Base-by-base conservation (phyloP, 2,888 invertebrate genomes). In the Calliscelio sp. region DNA sequence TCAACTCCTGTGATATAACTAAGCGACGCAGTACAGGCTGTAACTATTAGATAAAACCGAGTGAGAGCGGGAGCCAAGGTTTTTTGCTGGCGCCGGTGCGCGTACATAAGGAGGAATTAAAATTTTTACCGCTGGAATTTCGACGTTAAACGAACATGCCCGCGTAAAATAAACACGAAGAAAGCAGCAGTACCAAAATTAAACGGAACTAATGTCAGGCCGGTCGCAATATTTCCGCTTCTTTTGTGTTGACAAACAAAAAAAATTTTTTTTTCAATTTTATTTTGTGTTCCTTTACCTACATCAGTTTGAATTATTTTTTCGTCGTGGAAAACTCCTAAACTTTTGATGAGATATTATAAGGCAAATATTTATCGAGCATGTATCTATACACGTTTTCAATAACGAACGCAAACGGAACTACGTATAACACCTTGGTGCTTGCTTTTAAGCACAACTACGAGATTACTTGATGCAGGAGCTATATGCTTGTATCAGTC, bases 31-130 rank as follows among this genome's bases (percentile, higher is more conserved):
- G 66, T 51, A 24, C 51, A 53, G 35, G 35, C 16, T 35, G 51
- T 66, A 66, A 66, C 66, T 53, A 38, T 53, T 53, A 66, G 66
- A 66, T 53, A 66, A 66, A 66, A 66, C 16, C n/a, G n/a, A 32
- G 25, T 5, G 49, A 65, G 5, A 41, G 38, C 35, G 51, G 16
- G 18, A 35, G 24, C 11, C 20, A n/a, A 53, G 18, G 7, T 16
- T 66, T 66, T 68, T 68, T 53, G 11, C 38, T 16, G 20, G 28
- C 18, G 10, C 11, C 44, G 22, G 16, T 8, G 20, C 16, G 51
- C 49, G 11, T 66, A 66, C 24, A 35, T 35, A 10, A 51, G 51
- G 16, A 51, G 32, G 35, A 66, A 32, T 55, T 55, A 32, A 55
- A 55, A 55, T 32, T 55, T 55, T 28, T 55, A 32, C 65, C 18